Conservation (phyloP, 2,797 vertebrate species). For the Halcyon smyrnensis region DNA sequence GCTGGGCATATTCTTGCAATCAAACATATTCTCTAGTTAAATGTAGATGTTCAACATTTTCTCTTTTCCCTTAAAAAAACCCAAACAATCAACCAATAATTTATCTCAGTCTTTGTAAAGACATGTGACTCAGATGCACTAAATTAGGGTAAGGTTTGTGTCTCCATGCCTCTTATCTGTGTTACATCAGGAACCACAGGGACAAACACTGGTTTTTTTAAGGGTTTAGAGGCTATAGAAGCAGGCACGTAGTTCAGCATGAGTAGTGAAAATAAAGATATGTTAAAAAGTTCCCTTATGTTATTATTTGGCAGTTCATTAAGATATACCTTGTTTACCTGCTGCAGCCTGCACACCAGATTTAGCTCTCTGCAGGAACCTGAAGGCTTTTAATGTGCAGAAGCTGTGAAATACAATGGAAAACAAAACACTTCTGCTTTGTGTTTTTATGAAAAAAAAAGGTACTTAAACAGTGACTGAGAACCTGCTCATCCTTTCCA, state of each 20-base stretch:
- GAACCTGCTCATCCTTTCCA: slow-evolving; percentile 1
- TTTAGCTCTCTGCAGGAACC: slow-evolving; percentile 47
- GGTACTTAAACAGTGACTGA: slow-evolving; percentile 18
- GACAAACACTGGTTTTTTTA: neutral
- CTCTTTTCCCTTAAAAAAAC: neutral
- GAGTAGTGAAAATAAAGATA: neutral
- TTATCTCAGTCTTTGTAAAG: neutral
- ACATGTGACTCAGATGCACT: neutral
- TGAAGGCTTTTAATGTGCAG: slow-evolving; percentile 20
- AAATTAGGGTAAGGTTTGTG: neutral
- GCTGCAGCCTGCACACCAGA: neutral
- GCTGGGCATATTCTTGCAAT: neutral
- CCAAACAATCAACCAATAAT: neutral
- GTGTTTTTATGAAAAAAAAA: slow-evolving; percentile 28
- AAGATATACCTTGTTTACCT: slow-evolving; percentile 47
- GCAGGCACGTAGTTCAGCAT: neutral
- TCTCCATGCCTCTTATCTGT: neutral
- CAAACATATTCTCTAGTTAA: neutral
- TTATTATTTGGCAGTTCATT: slow-evolving; percentile 46
- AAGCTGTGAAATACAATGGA: slow-evolving; percentile 50
- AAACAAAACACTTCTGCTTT: slow-evolving; percentile 62
- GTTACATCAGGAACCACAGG: neutral
- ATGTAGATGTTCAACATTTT: neutral
- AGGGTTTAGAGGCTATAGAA: neutral
- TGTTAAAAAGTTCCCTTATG: slow-evolving; percentile 4